Percentiles rank a stretch among this genome's conserved stretches.
Conservation (phyloP, 2,797 vertebrate species). For the Margarornis squamiger region DNA sequence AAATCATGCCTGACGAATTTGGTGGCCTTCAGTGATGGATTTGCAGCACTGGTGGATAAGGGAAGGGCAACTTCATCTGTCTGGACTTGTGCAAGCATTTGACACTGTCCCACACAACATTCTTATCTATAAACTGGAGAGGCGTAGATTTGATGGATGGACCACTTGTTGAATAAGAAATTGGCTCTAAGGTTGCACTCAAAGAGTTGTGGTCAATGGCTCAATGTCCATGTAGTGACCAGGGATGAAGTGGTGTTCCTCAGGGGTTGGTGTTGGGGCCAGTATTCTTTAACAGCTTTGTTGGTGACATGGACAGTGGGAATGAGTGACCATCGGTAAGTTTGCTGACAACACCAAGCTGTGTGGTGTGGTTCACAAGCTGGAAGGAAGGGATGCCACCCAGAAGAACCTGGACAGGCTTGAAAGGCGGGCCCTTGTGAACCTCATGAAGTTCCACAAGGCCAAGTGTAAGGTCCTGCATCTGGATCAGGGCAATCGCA, state of each 20-base stretch:
- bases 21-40: neutral
- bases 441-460: neutral
- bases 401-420: neutral
- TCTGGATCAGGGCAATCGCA: neutral
- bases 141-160: neutral
- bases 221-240: neutral
- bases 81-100: neutral
- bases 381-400: neutral
- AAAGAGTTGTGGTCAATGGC: neutral
- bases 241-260: neutral
- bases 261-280: too few species aligned
- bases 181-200: neutral
- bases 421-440: neutral
- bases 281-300: neutral
- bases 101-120: neutral
- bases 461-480: neutral
- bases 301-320: neutral
- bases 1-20: too few species aligned
- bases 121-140: neutral
- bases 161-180: neutral
- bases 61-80: neutral
- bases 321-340: neutral
- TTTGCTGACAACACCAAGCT: neutral
- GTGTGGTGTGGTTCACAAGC: neutral
- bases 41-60: neutral